Evolutionary conservation across 2,113 vertebrate species (phyloP).

Genomic region (Dicentrarchus labrax): DNA sequence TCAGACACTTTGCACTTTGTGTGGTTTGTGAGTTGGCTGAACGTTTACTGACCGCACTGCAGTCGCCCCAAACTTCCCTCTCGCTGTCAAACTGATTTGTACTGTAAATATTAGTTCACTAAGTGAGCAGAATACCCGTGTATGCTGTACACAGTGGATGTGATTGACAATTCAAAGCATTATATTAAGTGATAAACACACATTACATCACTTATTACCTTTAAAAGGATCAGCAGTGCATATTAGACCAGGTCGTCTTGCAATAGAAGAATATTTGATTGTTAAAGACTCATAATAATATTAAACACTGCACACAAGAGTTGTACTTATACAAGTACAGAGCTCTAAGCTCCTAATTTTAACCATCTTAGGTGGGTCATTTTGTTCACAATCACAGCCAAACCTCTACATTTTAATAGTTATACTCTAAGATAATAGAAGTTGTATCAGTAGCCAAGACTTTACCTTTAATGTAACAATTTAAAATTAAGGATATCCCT

Average conservation of each 20-base stretch:
- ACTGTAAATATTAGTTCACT: constrained; percentile 15
- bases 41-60: background rate
- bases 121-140: background rate
- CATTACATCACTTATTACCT: background rate
- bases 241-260: background rate
- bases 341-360: background rate
- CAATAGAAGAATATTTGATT: accelerated
- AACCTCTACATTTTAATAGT: background rate
- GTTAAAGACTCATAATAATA: background rate
- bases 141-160: background rate
- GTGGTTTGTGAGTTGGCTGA: no score
- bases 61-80: no score
- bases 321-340: background rate
- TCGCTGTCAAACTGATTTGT: background rate
- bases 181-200: background rate
- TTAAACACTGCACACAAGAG: background rate
- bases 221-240: background rate
- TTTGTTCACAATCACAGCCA: background rate
- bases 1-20: background rate
- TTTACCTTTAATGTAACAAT: background rate
- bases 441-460: background rate
- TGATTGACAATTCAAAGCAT: background rate
- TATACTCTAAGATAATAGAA: background rate
- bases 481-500: no score
- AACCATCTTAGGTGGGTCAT: background rate